Conservation (phyloP, 2,888 invertebrate species). For the Kuschelorhynchus macadamiae region DNA sequence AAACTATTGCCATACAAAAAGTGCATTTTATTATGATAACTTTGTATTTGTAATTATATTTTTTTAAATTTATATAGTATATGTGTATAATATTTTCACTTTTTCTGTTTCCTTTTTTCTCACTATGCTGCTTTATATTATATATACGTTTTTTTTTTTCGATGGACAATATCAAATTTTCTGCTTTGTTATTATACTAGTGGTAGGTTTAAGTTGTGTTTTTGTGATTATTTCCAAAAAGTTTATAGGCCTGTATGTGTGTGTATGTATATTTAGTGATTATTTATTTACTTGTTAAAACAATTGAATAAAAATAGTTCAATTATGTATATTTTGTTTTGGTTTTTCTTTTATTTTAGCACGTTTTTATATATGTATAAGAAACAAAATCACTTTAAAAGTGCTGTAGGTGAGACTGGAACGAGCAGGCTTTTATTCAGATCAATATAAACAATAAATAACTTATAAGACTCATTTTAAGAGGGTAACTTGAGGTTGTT, state of each 20-base stretch:
- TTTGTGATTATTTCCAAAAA: constrained; percentile 50
- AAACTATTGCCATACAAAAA: constrained; percentile 17
- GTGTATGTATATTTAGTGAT: constrained; percentile 43
- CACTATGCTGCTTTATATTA: constrained; percentile 13
- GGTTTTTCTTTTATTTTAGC: constrained; percentile 27
- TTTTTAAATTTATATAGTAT: constrained; percentile 29
- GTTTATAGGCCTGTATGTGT: constrained; percentile 48
- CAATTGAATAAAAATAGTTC: constrained; percentile 41
- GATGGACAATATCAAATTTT: constrained; percentile 19
- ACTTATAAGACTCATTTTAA: constrained; percentile 2
- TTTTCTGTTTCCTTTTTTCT: constrained; percentile 33
- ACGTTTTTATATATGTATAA: constrained; percentile 23
- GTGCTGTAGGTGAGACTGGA: constrained; percentile 45
- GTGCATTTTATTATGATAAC: constrained; percentile 42
- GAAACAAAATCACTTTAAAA: constrained; percentile 19
- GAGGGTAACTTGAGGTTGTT: no score
- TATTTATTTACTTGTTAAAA: constrained; percentile 43
- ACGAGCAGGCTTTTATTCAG: constrained; percentile 40
- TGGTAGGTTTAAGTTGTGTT: constrained; percentile 37
- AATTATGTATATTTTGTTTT: constrained; percentile 42
- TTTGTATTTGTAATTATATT: constrained; percentile 39
- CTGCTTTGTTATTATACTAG: constrained; percentile 34
- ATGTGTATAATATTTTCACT: constrained; percentile 31
- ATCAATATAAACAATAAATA: constrained; percentile 16
- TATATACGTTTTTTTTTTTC: constrained; percentile 22